phyloP scores from a whole-genome alignment of 2,888 invertebrate genomes.

The Tetragonula carbonaria region DNA sequence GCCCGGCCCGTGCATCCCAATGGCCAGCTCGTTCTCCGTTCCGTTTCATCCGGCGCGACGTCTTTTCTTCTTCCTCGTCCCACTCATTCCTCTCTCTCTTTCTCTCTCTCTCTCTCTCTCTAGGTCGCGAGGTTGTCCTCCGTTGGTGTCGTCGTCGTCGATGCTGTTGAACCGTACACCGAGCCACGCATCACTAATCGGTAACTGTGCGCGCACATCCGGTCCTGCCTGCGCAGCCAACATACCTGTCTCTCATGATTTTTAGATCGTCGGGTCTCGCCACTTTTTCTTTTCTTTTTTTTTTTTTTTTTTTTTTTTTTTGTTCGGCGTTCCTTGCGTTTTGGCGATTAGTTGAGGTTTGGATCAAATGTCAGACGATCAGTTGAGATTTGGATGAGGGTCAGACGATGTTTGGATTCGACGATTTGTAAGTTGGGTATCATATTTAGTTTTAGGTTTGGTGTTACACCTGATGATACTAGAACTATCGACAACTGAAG shows the following conservation, averaged over 20 bases:
- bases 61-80: slow-evolving; percentile 9
- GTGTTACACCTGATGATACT: too few relatives aligned
- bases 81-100: not conserved
- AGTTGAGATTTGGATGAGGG: not conserved
- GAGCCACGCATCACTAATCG: slow-evolving; percentile 74
- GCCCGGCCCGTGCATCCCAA: slow-evolving; percentile 76
- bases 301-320: not conserved
- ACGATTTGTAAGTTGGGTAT: not conserved
- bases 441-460: too few relatives aligned
- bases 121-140: slow-evolving; percentile 1
- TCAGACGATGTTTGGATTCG: not conserved
- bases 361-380: not conserved
- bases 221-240: slow-evolving; percentile 47
- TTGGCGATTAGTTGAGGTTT: not conserved
- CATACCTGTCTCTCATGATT: slow-evolving; percentile 29
- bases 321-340: not conserved
- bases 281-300: not conserved
- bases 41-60: not conserved
- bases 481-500: too few relatives aligned
- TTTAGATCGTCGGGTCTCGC: not conserved
- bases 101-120: not conserved
- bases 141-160: slow-evolving; percentile 20
- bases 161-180: slow-evolving; percentile 77
- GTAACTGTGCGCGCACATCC: slow-evolving; percentile 71
- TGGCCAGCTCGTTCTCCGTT: slow-evolving; percentile 58